Evolutionary conservation across 2,797 vertebrate genomes (phyloP), one percentile per base, ranked within the genome.

Genomic region (Mormyrus proboscirostris): DNA sequence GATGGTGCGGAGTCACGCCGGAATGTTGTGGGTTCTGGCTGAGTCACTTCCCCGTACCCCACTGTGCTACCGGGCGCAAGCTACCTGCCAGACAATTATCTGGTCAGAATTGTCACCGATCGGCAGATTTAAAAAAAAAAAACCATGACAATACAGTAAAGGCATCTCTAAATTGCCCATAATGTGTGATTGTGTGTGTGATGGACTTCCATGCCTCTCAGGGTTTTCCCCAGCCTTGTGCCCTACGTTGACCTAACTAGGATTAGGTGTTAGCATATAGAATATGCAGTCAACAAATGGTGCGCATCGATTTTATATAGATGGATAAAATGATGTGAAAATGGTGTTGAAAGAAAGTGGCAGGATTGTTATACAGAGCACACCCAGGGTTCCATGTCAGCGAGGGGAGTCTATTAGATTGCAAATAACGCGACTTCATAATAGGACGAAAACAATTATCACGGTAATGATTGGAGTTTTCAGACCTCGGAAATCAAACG

Each of bases 401-500:
- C 59, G 44, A 89, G 87, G 59, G 19, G 88, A 89, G 88, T 86
- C 88, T 88, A 91, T 91, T 92, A 91, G 59, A 38, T 49, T 59
- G 59, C 69, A 88, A 87, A 89, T 91, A 90, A 92, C 88, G 89
- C 79, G 83, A 88, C 90, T 86, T 90, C 69, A 90, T 86, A 89
- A 89, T 89, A 73, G 88, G 86, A 84, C 83, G 41, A 55, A 86
- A 86, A 91, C 88, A 83, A 88, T 73, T 88, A 87, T 87, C 51
- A 51, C 55, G 50, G 86, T 79, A 88, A 88, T 79, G 62, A 89
- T 29, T 88, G 79, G 44, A 87, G 53, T 89, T 84, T 86, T 90
- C 14, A 33, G 49, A 88, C 1, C n/a, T 89, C 89, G 87, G 53
- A 73, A 47, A 79, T 84, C 79, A 89, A 90, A 79, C 55, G 82